Evolutionary conservation across 1,140 invertebrate genomes (phyloP).

Genomic region (Brachionus asplanchnoidis): DNA sequence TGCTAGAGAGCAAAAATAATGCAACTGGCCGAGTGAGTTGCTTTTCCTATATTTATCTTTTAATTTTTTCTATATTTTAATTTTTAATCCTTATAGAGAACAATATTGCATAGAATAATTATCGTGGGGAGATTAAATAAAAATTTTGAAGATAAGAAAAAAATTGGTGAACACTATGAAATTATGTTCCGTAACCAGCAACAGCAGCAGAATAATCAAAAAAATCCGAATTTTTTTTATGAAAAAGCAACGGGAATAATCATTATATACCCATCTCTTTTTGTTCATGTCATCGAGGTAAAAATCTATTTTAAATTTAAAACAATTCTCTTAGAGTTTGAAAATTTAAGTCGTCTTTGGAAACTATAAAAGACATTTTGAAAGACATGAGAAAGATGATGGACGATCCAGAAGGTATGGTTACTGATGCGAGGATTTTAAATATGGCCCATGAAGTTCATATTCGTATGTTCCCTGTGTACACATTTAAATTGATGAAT

Average conservation of each 20-base stretch:
- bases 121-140: conserved; percentile 19
- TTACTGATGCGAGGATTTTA: background rate
- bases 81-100: background rate
- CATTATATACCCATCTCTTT: conserved; percentile 28
- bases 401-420: background rate
- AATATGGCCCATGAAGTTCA: conserved; percentile 34
- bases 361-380: conserved; percentile 18
- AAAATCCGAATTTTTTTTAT: background rate
- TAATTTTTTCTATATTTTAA: background rate
- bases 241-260: conserved; percentile 36
- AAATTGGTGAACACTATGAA: conserved; percentile 38
- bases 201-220: conserved; percentile 8
- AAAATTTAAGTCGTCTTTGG: conserved; percentile 17
- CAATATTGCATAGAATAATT: conserved; percentile 31
- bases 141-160: conserved; percentile 17
- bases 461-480: conserved; percentile 9
- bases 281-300: conserved; percentile 33
- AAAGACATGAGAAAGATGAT: conserved; percentile 6
- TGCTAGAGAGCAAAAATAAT: conserved; percentile 37
- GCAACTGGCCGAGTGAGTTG: background rate
- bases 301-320: background rate
- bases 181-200: conserved; percentile 36
- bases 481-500: conserved; percentile 40
- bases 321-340: background rate
- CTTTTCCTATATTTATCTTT: background rate